phyloP scores from a whole-genome alignment of 2,888 invertebrate genomes.

The Dermolepida albohirtum region DNA sequence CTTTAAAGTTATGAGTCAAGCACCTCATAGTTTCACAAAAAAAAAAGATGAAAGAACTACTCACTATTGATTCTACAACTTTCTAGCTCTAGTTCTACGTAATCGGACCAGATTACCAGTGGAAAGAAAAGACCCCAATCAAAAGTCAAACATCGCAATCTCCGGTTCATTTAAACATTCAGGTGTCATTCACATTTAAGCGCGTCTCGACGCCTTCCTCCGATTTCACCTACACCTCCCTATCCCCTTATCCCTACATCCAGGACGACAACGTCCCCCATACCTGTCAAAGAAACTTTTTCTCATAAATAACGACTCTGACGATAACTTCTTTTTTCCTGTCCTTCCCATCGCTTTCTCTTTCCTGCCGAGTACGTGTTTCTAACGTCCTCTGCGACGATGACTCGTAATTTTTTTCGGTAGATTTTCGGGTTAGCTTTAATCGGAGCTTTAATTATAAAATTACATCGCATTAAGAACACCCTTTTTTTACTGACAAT shows the following conservation, averaged over 20 bases:
- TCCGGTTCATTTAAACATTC: conserved; percentile 38
- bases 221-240: conserved; percentile 27
- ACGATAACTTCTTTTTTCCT: conserved; percentile 26
- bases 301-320: conserved; percentile 37
- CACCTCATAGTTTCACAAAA: conserved; percentile 1
- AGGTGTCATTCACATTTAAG: conserved; percentile 37
- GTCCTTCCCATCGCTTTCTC: neutral
- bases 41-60: conserved; percentile 3
- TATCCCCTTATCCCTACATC: conserved; percentile 12
- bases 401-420: conserved; percentile 13
- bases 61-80: conserved; percentile 5
- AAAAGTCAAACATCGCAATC: conserved; percentile 38
- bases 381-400: conserved; percentile 14
- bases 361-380: neutral
- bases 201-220: conserved; percentile 19
- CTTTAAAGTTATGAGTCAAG: conserved; percentile 25
- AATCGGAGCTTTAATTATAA: conserved; percentile 3
- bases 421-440: conserved; percentile 5
- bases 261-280: conserved; percentile 22
- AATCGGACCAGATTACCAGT: conserved; percentile 29
- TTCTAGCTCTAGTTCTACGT: conserved; percentile 11
- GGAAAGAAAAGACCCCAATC: conserved; percentile 34
- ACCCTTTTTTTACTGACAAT: neutral
- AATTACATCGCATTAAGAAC: conserved; percentile 9
- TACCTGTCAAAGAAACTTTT: conserved; percentile 36